phyloP scores from a whole-genome alignment of 2,113 vertebrate genomes.

The Myiagra hebetior region DNA sequence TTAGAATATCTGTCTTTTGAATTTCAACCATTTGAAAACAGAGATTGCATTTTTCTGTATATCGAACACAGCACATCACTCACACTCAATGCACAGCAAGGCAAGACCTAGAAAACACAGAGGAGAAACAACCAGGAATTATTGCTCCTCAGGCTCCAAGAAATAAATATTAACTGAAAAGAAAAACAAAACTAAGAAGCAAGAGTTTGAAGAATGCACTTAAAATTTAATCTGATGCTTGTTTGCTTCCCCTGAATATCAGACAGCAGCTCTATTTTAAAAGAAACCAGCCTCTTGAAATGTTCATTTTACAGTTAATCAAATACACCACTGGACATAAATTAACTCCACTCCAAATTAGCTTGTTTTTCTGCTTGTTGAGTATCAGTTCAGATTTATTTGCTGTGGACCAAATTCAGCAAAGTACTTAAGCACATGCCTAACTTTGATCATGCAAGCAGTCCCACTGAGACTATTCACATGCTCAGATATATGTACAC shows the following conservation, averaged over 20 bases:
- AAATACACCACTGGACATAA: not conserved
- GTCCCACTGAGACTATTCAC: not conserved
- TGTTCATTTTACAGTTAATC: slow-evolving; percentile 7
- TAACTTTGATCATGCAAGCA: not conserved
- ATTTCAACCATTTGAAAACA: not conserved
- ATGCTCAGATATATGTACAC: not conserved
- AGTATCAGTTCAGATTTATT: slow-evolving; percentile 31
- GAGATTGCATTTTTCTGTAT: not conserved
- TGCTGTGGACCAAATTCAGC: slow-evolving; percentile 20
- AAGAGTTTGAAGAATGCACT: slow-evolving; percentile 6
- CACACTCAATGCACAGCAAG: not conserved
- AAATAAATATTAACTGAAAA: slow-evolving; percentile 30
- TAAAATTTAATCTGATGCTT: slow-evolving; percentile 14
- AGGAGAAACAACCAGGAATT: not conserved
- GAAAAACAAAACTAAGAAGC: slow-evolving; percentile 2
- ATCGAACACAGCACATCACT: not conserved
- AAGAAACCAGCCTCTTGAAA: not conserved
- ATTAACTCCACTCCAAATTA: not conserved
- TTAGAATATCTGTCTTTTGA: not conserved
- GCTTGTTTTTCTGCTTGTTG: slow-evolving; percentile 12
- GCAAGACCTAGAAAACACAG: not conserved
- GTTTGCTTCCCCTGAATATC: not conserved
- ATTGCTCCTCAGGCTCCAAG: not conserved
- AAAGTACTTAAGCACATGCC: not conserved
- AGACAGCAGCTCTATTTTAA: not conserved